Evolutionary conservation across 2,888 invertebrate species (phyloP), one percentile per base, ranked within the genome.

Genomic region (Choristoneura rosaceana): DNA sequence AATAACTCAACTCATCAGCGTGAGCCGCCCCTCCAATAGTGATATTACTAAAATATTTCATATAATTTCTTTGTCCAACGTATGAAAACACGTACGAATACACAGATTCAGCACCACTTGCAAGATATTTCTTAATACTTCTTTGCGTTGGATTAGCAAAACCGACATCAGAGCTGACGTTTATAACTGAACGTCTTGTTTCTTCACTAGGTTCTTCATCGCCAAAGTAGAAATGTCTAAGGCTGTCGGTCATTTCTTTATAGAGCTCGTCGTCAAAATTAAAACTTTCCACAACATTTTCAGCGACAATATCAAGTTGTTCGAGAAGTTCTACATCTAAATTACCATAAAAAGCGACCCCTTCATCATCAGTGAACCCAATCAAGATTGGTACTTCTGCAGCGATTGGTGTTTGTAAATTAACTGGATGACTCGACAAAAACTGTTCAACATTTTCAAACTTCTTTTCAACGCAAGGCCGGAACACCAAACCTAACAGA

Each of bases 21-120:
- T 92, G 91, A 0, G 76, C 55, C 0, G 87, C 90, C 80, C 8
- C 70, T 15, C 68, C 61, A n/a, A 60, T 60, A 8, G 70, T 76
- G 17, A 74, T 71, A 50, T 74, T 55, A 1, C 69, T 10, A 12
- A 25, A 47, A 8, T 66, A 43, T 62, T 74, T 74, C 2, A 60
- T 15, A 33, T 68, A 73, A 69, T 76, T 77, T 12, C 74, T 61
- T 5, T 70, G 80, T 10, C 90, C 89, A 14, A 71, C 76, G 55
- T 90, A 90, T 0, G 84, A 79, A 78, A 91, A 91, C 75, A 88
- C 75, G 41, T 90, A 91, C 17, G 85, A 84, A 66, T 80, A 91
- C 17, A 91, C 81, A 4, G 80, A 68, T 0, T 76, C 75, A 2
- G 82, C 84, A 7, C 75, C 78, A 59, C 76, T 81, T 0, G 80